Evolutionary conservation across 2,113 vertebrate species (phyloP).

Genomic region (Siniperca chuatsi): DNA sequence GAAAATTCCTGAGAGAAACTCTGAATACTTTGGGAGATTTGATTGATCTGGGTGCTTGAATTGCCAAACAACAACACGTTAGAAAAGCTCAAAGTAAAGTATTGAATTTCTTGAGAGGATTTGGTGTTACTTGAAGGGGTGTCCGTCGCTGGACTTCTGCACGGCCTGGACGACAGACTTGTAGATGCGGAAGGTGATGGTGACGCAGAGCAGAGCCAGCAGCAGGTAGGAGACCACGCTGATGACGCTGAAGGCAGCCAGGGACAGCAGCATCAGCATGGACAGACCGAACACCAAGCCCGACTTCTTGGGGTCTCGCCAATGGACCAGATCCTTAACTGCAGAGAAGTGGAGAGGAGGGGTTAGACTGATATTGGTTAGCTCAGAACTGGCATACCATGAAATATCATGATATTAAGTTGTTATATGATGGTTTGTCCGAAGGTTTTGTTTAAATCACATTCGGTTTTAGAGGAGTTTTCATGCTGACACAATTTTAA

Average conservation of each 20-base stretch:
- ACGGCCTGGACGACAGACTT: constrained; percentile 93
- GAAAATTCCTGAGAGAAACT: not conserved
- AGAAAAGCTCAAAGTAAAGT: not conserved
- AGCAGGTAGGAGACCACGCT: constrained; percentile 93
- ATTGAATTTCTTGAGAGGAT: not conserved
- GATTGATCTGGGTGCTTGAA: too few relatives aligned
- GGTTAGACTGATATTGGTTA: not conserved
- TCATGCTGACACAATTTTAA: too few relatives aligned
- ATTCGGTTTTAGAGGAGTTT: too few relatives aligned
- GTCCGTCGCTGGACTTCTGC: constrained; percentile 92
- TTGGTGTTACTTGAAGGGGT: constrained; percentile 92
- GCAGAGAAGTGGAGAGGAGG: constrained; percentile 13
- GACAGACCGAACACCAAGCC: constrained; percentile 90
- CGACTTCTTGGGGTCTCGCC: constrained; percentile 92
- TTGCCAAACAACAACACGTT: not conserved
- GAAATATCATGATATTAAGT: not conserved
- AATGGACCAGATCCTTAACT: constrained; percentile 92
- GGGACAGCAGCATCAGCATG: constrained; percentile 90
- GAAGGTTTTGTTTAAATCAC: too few relatives aligned
- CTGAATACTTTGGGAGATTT: not conserved
- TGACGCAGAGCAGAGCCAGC: constrained; percentile 92
- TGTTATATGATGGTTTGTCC: not conserved
- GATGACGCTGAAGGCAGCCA: constrained; percentile 95
- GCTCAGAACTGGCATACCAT: not conserved
- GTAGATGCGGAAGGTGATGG: constrained; percentile 95